Evolutionary conservation across 2,797 vertebrate species (phyloP), one percentile per base, ranked within the genome.

Genomic region (Fratercula arctica): DNA sequence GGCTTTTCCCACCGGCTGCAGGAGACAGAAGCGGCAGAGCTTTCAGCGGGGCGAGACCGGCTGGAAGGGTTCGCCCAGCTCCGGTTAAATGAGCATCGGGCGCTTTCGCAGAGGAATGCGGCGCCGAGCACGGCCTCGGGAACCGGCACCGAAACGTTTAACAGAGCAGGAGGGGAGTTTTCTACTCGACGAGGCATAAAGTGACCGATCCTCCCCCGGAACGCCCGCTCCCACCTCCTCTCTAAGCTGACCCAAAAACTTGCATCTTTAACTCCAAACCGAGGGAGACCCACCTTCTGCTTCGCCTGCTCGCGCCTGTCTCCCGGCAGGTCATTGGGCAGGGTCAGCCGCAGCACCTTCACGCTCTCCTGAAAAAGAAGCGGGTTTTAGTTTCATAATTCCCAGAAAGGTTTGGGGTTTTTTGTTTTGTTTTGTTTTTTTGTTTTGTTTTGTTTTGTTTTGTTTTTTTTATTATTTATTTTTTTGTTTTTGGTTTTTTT

Each of bases 1-100:
- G 21, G 99, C 99, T 93, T 98, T 98, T 89, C 98, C 99, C 18
- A 99, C 97, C 2, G 98, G 99, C 99, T 99, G 96, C 12, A 85
- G 74, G 82, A 21, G 37, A n/a, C 46, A 67, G 33, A 86, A 33
- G 95, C 59, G 39, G 57, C 43, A 33, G 48, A 11, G 73, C 13
- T 24, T 24, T 75, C 50, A 31, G 87, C 21, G 64, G 57, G 50
- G 45, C 1, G 43, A 46, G 59, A 73, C 72, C 5, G 60, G 76
- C 85, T 33, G 54, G 81, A 53, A 90, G 4, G 3, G 54, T 43
- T 90, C 3, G 2, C 85, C 75, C 21, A 1, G 87, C 75, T 57
- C 69, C 61, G 48, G 60, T 8, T 75, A 77, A 66, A 80, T 8
- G 25, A 90, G 64, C 59, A 24, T 3, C 14, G 1, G 3, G 41